Conservation (phyloP, 2,113 vertebrate genomes). For the Mesitornis unicolor region DNA sequence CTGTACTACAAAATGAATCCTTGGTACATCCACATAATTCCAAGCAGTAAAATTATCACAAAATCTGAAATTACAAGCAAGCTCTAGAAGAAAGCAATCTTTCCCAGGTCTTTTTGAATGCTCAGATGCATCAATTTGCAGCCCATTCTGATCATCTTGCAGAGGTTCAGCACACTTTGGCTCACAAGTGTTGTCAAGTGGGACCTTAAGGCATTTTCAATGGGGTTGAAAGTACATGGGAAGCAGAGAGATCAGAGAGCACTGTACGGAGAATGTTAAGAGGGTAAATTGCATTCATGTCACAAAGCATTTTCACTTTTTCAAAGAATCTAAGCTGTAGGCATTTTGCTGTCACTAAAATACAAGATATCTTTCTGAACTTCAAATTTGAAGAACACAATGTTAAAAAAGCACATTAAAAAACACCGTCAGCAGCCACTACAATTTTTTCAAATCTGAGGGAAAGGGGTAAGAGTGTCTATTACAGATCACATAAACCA, state of each 20-base stretch:
- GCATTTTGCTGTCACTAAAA: slow-evolving; percentile 42
- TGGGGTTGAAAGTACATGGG: background rate
- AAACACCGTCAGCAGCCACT: background rate
- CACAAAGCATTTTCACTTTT: slow-evolving; percentile 27
- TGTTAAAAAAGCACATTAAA: slow-evolving; percentile 9
- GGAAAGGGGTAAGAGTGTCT: background rate
- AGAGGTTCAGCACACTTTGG: background rate
- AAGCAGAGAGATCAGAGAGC: background rate
- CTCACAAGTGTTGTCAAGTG: background rate
- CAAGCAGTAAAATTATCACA: background rate
- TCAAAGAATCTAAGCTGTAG: background rate
- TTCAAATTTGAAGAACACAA: slow-evolving; percentile 12
- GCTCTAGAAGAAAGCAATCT: background rate
- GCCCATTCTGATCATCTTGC: background rate
- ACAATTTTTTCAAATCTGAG: background rate
- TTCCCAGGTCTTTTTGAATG: background rate
- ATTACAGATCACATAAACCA: background rate
- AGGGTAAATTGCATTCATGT: slow-evolving; percentile 19
- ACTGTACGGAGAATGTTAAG: background rate
- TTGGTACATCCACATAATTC: background rate
- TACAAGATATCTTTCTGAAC: background rate
- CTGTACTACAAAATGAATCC: background rate
- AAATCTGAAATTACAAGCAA: background rate
- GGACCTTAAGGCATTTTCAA: background rate
- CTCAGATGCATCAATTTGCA: background rate